A percentile compares a stretch with the other conserved stretches of the same genome.
Evolutionary conservation across 2,888 invertebrate genomes (phyloP).

Genomic region (Oligia latruncula): DNA sequence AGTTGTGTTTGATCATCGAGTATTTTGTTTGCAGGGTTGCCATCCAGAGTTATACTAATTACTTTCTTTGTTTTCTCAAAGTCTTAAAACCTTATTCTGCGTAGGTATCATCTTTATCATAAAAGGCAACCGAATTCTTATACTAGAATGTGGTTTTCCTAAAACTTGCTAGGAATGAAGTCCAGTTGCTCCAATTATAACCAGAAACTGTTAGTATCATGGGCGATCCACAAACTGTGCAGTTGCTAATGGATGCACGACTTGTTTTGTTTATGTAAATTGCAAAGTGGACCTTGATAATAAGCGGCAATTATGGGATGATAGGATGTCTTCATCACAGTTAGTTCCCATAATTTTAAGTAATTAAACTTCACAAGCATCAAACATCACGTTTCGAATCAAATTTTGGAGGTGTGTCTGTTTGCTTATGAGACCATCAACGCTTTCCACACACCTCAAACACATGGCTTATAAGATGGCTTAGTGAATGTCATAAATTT

Average conservation of each 20-base stretch:
- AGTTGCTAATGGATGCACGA: slow-evolving; percentile 55
- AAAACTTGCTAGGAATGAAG: slow-evolving; percentile 22
- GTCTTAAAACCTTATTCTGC: not conserved
- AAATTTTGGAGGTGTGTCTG: slow-evolving; percentile 24
- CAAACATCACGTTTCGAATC: slow-evolving; percentile 19
- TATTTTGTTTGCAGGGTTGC: slow-evolving; percentile 10
- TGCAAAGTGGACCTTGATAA: slow-evolving; percentile 54
- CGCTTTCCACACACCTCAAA: slow-evolving; percentile 37
- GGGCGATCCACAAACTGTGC: slow-evolving; percentile 49
- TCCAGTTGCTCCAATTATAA: slow-evolving; percentile 45
- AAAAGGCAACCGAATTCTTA: slow-evolving; percentile 16
- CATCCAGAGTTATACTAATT: slow-evolving; percentile 5
- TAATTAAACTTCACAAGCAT: slow-evolving; percentile 26
- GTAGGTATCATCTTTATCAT: not conserved
- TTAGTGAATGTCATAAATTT: slow-evolving; percentile 42
- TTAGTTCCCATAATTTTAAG: slow-evolving; percentile 30
- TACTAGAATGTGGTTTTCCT: not conserved
- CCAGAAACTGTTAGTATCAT: slow-evolving; percentile 53
- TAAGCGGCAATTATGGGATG: slow-evolving; percentile 51
- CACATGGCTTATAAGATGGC: slow-evolving; percentile 22
- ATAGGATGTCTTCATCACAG: slow-evolving; percentile 50
- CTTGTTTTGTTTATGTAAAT: slow-evolving; percentile 58
- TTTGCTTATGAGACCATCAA: slow-evolving; percentile 22
- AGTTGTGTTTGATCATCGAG: slow-evolving; percentile 32
- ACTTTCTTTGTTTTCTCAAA: not conserved